A percentile compares a stretch with the other conserved stretches of the same genome.
These are phyloP conservation scores for Artibeus jamaicensis DNA, from an alignment of 2,797 vertebrate species.

Conservation along the genomic window DNA sequence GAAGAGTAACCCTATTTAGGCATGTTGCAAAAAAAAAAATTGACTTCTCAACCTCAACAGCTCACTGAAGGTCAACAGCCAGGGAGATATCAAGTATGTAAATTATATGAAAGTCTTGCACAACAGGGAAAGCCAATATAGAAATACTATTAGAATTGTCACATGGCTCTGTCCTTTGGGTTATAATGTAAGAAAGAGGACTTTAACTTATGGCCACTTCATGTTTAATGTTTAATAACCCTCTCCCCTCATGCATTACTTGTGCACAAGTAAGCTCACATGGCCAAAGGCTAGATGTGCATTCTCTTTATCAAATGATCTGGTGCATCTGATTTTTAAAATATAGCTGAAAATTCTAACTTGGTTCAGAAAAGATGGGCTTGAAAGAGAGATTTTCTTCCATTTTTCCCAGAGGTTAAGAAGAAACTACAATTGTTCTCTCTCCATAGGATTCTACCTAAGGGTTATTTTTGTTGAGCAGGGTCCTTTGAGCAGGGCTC, in stretches of 20 bases:
- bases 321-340: background rate
- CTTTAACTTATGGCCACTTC: background rate
- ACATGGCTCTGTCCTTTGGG: background rate
- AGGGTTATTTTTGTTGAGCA: background rate
- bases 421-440: background rate
- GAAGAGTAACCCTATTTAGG: background rate
- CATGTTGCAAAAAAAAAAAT: background rate
- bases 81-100: background rate
- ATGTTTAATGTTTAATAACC: background rate
- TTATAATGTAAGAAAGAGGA: background rate
- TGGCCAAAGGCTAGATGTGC: background rate
- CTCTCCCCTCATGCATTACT: background rate
- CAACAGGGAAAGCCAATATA: background rate
- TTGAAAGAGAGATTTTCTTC: background rate
- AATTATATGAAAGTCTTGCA: background rate
- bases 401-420: background rate
- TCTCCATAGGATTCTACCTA: background rate
- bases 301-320: conserved; percentile 1
- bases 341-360: background rate
- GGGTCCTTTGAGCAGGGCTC: background rate
- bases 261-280: background rate
- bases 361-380: background rate
- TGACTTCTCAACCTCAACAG: background rate
- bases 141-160: background rate
- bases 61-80: background rate